A percentile compares a stretch with the other conserved stretches of the same genome.
These are phyloP conservation scores for Hestina assimilis DNA, from an alignment of 1,140 invertebrate genomes.

Conservation along the genomic window DNA sequence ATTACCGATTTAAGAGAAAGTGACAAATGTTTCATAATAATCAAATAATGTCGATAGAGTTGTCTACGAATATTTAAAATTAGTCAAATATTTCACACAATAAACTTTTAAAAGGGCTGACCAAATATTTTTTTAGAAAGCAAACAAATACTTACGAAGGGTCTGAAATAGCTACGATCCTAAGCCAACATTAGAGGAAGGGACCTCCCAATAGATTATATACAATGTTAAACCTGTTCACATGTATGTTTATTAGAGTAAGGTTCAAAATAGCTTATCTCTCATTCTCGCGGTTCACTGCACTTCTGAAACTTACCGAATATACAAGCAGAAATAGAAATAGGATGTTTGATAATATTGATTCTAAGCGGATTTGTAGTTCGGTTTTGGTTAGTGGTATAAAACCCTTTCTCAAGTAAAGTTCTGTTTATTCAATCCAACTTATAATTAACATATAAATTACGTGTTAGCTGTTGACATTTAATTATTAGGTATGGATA, in stretches of 20 bases:
- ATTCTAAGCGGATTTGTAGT: conserved; percentile 31
- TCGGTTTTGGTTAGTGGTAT: conserved; percentile 25
- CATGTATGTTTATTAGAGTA: conserved; percentile 4
- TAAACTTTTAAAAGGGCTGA: not conserved
- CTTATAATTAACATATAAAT: not conserved
- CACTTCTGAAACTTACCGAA: conserved; percentile 29
- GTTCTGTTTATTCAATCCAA: not conserved
- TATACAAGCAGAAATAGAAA: conserved; percentile 23
- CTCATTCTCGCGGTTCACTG: conserved; percentile 25
- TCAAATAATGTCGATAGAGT: too few species aligned
- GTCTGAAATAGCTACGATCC: conserved; percentile 29
- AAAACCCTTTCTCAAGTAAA: too few species aligned
- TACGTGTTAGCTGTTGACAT: not conserved
- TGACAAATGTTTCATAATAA: too few species aligned
- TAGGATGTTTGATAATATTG: conserved; percentile 31
- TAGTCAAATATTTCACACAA: not conserved
- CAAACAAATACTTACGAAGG: conserved; percentile 29
- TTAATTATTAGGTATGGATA: too few species aligned
- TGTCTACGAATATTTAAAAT: too few species aligned
- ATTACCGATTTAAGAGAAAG: too few species aligned
- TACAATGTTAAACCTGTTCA: conserved; percentile 9
- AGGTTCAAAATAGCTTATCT: not conserved
- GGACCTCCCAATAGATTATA: conserved; percentile 17
- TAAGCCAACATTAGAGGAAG: conserved; percentile 30
- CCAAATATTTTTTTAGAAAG: conserved; percentile 26